Evolutionary conservation across 2,797 vertebrate species (phyloP), one percentile per base, ranked within the genome.

Genomic region (Anguilla megastoma): DNA sequence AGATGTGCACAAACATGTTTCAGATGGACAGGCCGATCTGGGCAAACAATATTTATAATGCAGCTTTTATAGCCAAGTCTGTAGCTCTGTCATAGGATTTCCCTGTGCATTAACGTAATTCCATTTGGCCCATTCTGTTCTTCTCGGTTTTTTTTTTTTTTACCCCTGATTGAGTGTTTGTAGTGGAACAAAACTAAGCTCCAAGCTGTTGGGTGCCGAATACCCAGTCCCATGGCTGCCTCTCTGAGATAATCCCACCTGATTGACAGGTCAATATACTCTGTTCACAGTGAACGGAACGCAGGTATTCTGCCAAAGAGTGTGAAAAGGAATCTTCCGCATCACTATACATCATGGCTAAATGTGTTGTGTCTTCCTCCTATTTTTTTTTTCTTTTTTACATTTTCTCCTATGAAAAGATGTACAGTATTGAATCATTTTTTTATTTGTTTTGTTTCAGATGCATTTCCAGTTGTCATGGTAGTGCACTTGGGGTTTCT

Each of bases 221-320:
- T 76, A 76, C 1, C 74, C 74, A 76, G 33, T 33, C 33, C 74
- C 27, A 33, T 16, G 41, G 74, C 74, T 76, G 45, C 24, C 18
- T 48, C 24, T 8, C 41, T n/a, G 21, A n/a, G 36, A 82, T 82
- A 82, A 50, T 82, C 79, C 45, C 6, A 45, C 9, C 6, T 82
- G 79, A 82, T 12, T 82, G 79, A 82, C 79, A 82, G 79, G 79
- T 82, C 41, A 82, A 82, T 82, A 82, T 48, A 82, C 7, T 82
- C 24, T 48, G 79, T 50, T 82, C 79, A 50, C 45, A 50, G 79
- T 82, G 41, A 82, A 82, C 18, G 7, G 45, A 82, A 50, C 24
- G 41, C 41, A 48, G 41, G 45, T 82, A 82, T 7, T 48, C 79
- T 82, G 45, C 45, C 45, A 50, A 50, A 24, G 79, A 82, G 24